A percentile compares a stretch with the other conserved stretches of the same genome.
phyloP scores from a whole-genome alignment of 23 tunicate species.

The Aplidium turbinatum region DNA sequence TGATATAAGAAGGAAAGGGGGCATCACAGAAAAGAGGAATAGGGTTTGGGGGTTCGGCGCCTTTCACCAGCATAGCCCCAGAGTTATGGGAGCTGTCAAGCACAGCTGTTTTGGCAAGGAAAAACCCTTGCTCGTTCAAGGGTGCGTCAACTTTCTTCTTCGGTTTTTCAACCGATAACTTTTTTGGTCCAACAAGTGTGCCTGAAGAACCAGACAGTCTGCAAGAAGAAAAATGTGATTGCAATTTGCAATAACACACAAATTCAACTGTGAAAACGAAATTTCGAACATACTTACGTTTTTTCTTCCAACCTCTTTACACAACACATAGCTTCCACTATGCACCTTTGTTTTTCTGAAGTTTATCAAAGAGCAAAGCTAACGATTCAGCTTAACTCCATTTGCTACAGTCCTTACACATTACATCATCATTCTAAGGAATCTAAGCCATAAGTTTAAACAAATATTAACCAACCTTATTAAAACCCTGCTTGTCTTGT shows the following conservation, averaged over 20 bases:
- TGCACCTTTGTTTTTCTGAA: too few relatives aligned
- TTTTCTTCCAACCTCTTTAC: too few relatives aligned
- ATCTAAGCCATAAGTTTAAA: too few relatives aligned
- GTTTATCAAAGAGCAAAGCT: too few relatives aligned
- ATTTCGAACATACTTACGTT: too few relatives aligned
- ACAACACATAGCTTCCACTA: too few relatives aligned
- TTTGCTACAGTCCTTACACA: too few relatives aligned
- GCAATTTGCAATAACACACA: not conserved
- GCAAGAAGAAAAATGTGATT: not conserved
- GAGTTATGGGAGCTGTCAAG: not conserved
- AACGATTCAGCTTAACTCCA: too few relatives aligned
- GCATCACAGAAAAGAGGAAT: constrained; percentile 52
- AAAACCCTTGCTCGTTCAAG: constrained; percentile 13
- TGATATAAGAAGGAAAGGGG: constrained; percentile 40
- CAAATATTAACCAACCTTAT: too few relatives aligned
- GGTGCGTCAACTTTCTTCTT: constrained; percentile 11
- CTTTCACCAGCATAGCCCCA: constrained; percentile 47
- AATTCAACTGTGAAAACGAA: too few relatives aligned
- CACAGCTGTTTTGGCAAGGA: not conserved
- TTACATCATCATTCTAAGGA: too few relatives aligned
- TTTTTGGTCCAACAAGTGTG: not conserved
- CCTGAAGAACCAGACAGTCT: not conserved
- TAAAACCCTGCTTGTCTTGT: too few relatives aligned
- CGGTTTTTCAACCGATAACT: not conserved
- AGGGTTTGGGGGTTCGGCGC: constrained; percentile 62